A percentile compares a stretch with the other conserved stretches of the same genome.
Evolutionary conservation across 2,888 invertebrate species (phyloP).

Genomic region (Tuberolachnus salignus): DNA sequence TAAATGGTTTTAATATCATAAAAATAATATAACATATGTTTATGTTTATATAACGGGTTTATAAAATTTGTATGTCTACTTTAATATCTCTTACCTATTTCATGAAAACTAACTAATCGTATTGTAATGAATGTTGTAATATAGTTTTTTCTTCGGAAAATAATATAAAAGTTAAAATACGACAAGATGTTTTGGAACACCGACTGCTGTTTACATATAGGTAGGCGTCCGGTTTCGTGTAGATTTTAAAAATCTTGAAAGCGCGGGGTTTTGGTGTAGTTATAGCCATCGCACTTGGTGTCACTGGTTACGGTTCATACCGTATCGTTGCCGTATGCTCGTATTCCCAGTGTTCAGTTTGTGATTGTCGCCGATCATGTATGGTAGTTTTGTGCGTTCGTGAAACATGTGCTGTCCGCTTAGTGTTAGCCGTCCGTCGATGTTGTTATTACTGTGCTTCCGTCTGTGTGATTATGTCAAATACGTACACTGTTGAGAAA

Average conservation of each 20-base stretch:
- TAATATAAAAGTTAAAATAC: too few relatives aligned
- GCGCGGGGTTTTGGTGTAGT: constrained; percentile 10
- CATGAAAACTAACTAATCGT: too few relatives aligned
- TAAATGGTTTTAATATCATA: too few relatives aligned
- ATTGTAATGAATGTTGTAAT: too few relatives aligned
- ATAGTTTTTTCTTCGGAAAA: too few relatives aligned
- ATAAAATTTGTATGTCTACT: too few relatives aligned
- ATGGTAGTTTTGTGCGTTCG: constrained; percentile 8
- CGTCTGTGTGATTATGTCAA: constrained; percentile 54
- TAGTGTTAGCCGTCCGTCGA: constrained; percentile 41
- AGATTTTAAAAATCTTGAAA: constrained; percentile 20
- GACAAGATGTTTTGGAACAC: too few relatives aligned
- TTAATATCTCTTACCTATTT: too few relatives aligned
- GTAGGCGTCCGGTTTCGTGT: too few relatives aligned
- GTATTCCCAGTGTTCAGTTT: constrained; percentile 35
- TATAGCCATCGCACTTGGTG: neutral
- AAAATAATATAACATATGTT: too few relatives aligned
- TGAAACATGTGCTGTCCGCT: constrained; percentile 48
- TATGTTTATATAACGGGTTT: too few relatives aligned
- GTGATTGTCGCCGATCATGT: constrained; percentile 55
- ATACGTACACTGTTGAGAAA: constrained; percentile 54
- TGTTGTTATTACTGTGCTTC: constrained; percentile 48
- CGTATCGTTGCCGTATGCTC: neutral
- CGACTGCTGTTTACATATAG: too few relatives aligned
- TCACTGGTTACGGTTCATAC: constrained; percentile 48